Evolutionary conservation across 1,140 invertebrate species (phyloP).

Genomic region (Steinernema khuongi): DNA sequence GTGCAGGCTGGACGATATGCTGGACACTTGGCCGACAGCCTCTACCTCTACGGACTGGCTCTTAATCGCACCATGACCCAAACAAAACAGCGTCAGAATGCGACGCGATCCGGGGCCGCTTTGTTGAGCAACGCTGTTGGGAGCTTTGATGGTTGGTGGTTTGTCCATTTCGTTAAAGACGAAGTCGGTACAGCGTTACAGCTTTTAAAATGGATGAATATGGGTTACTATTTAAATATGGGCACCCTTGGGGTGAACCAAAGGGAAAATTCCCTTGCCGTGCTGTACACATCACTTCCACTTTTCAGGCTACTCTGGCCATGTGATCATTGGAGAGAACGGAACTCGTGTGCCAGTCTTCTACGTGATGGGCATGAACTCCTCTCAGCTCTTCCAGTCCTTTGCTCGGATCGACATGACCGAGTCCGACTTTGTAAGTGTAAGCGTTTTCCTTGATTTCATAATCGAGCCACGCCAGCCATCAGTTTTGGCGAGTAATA

Average conservation of each 20-base stretch:
- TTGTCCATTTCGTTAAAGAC: neutral
- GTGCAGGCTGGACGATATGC: conserved; percentile 24
- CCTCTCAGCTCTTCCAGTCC: neutral
- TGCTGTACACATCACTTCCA: neutral
- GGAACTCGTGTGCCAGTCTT: conserved; percentile 21
- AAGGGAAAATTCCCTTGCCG: too few species aligned
- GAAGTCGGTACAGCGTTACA: too few species aligned
- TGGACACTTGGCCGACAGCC: conserved; percentile 27
- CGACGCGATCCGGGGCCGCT: neutral
- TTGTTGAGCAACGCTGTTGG: neutral
- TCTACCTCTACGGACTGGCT: conserved; percentile 33
- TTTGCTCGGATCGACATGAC: conserved; percentile 20
- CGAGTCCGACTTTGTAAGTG: neutral
- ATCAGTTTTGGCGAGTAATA: neutral
- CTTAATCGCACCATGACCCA: neutral
- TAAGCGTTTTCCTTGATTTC: neutral
- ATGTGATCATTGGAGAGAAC: conserved; percentile 18
- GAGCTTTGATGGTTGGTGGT: neutral
- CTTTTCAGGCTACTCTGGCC: conserved; percentile 19
- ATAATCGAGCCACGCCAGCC: neutral
- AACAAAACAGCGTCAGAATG: neutral
- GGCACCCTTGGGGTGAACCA: too few species aligned
- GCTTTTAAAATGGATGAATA: too few species aligned
- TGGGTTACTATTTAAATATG: too few species aligned
- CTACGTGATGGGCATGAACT: conserved; percentile 6